phyloP scores from a whole-genome alignment of 1,140 invertebrate genomes.

The Polypedilum pembai region DNA sequence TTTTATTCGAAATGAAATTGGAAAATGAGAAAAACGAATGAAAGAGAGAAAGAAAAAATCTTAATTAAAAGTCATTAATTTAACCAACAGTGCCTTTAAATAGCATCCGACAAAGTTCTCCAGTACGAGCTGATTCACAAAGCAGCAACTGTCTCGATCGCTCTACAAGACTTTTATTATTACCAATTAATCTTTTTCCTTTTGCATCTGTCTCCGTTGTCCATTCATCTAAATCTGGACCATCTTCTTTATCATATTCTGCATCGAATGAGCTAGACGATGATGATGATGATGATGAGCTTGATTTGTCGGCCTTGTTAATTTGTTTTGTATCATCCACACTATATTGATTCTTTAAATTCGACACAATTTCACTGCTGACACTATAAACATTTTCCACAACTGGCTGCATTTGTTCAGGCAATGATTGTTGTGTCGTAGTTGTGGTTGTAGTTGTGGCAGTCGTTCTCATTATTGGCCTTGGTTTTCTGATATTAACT shows the following conservation, averaged over 20 bases:
- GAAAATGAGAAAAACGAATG: not conserved
- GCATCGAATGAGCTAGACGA: not conserved
- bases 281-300: conserved; percentile 1
- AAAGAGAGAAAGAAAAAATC: not conserved
- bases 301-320: not conserved
- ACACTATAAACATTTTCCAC: conserved; percentile 22
- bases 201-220: conserved; percentile 30
- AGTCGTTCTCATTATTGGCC: not conserved
- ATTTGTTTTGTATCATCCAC: conserved; percentile 19
- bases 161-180: conserved; percentile 33
- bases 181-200: conserved; percentile 32
- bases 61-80: conserved; percentile 16
- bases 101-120: conserved; percentile 33
- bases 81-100: conserved; percentile 32
- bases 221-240: conserved; percentile 28
- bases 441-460: not conserved
- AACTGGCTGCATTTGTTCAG: not conserved
- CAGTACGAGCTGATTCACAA: conserved; percentile 31
- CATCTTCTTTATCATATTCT: conserved; percentile 10
- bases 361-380: conserved; percentile 22
- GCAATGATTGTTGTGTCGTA: not conserved
- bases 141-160: conserved; percentile 33
- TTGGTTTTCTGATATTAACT: conserved; percentile 7
- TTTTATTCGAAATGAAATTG: not conserved
- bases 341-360: conserved; percentile 25